These are phyloP conservation scores for Drosophila aldrichi DNA, from an alignment of 2,888 invertebrate species.

Conservation along the genomic window DNA sequence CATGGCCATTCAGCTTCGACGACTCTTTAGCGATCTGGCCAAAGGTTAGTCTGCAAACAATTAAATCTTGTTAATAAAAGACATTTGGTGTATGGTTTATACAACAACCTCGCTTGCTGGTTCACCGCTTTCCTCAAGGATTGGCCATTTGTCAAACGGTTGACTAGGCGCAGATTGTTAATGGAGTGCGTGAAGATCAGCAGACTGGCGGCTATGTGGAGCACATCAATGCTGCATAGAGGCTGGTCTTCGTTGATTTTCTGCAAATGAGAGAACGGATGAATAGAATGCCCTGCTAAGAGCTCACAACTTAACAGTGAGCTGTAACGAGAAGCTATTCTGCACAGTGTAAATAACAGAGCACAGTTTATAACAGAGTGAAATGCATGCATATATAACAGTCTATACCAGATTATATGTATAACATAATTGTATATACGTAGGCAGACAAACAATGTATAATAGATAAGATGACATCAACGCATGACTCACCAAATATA, in stretches of 20 bases:
- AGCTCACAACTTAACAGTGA: neutral
- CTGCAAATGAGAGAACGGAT: conserved; percentile 16
- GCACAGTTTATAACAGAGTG: neutral
- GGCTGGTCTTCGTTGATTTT: conserved; percentile 73
- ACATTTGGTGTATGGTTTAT: neutral
- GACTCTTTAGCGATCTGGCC: conserved; percentile 53
- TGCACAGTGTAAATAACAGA: neutral
- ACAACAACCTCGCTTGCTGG: conserved; percentile 61
- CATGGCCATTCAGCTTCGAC: conserved; percentile 31
- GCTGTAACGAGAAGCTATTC: too few relatives aligned
- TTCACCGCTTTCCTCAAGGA: conserved; percentile 65
- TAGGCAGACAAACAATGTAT: neutral
- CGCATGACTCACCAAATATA: conserved; percentile 58
- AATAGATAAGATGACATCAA: neutral
- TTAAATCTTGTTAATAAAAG: neutral
- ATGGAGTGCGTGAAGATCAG: conserved; percentile 81
- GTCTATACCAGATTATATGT: neutral
- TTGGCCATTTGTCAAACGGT: conserved; percentile 60
- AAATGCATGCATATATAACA: neutral
- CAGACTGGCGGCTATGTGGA: conserved; percentile 76
- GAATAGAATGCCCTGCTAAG: neutral
- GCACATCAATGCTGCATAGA: conserved; percentile 61
- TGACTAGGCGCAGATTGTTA: conserved; percentile 78
- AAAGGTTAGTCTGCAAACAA: conserved; percentile 38
- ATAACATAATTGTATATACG: neutral